A percentile compares a stretch with the other conserved stretches of the same genome.
phyloP scores from a whole-genome alignment of 2,113 vertebrate genomes.

The Amblyornis subalaris region DNA sequence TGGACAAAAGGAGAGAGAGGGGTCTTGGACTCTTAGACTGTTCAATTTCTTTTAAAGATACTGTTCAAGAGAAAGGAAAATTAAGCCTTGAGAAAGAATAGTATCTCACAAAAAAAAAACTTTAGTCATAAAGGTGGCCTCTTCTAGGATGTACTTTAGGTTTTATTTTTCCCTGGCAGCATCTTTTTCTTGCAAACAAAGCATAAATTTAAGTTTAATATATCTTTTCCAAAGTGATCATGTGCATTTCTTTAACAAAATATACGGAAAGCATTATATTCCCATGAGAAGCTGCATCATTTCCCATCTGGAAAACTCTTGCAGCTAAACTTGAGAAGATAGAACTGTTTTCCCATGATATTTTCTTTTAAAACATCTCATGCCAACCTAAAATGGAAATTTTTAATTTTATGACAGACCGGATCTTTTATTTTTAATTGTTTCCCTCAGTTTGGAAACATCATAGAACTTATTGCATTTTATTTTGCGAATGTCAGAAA shows the following conservation, averaged over 20 bases:
- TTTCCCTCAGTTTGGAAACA: not conserved
- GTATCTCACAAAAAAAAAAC: not conserved
- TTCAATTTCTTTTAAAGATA: not conserved
- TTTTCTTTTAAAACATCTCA: not conserved
- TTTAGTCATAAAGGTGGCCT: not conserved
- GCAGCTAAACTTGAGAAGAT: not conserved
- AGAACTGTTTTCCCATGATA: not conserved
- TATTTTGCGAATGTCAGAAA: not conserved
- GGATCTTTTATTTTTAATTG: not conserved
- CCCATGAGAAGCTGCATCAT: not conserved
- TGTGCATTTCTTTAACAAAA: not conserved
- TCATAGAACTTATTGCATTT: not conserved
- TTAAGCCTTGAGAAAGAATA: not conserved
- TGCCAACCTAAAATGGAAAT: not conserved
- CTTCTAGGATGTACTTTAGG: not conserved
- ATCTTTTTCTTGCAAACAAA: not conserved
- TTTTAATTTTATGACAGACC: not conserved
- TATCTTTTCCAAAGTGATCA: not conserved
- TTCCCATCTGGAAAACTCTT: constrained; percentile 40
- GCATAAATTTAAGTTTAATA: not conserved
- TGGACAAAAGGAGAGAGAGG: not conserved
- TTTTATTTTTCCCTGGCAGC: not conserved
- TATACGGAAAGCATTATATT: not conserved
- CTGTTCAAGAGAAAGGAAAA: not conserved
- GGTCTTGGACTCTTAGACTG: not conserved